Base-by-base conservation (phyloP, 2,797 vertebrate genomes). In the Schizopygopsis pylzovi region DNA sequence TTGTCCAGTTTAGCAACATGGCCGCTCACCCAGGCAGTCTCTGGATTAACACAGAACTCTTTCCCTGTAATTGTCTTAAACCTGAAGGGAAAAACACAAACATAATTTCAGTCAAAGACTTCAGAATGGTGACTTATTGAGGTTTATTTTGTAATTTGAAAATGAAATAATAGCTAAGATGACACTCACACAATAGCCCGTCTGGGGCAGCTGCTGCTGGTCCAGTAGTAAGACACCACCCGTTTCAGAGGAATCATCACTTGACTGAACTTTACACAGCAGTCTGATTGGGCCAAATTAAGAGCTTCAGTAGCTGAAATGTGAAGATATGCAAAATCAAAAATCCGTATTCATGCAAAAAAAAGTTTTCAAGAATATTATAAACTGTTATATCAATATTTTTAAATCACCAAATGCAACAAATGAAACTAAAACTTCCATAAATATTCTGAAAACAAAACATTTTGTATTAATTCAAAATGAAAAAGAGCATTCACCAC, bases 151-250 rank as follows among this genome's bases (percentile, higher is more conserved):
- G 2, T 3, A n/a, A 22, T 49, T 28, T 18, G 4, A 9, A 67
- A 83, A 45, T 28, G 3, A 43, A 49, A 61, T 41, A 56, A 80
- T 52, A 2, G 28, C 2, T 25, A 43, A 76, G 28, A 39, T 61
- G 71, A 81, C 16, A 88, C 87, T 83, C 61, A 88, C 87, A 88
- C 45, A 70, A 88, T 15, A 4, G 81, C 84, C 22, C 39, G 11
- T 12, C 0, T 43, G 4, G 33, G 0, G 25, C 87, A 88, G 6
- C 0, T 0, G 4, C 52, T 83, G 41, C 16, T 49, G 28, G 81
- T 86, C 49, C 16, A 2, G 3, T 0, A 37, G 81, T 43, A 84
- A 11, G 43, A 71, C 28, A 18, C 41, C 4, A 88, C 68, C 1
- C 0, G 3, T 4, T 0, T 70, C 15, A 84, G 1, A 13, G 87